A percentile compares a stretch with the other conserved stretches of the same genome.
These are phyloP conservation scores for Pocillopora grandis DNA, from an alignment of 92 coral and sea anemone genomes.

Conservation along the genomic window DNA sequence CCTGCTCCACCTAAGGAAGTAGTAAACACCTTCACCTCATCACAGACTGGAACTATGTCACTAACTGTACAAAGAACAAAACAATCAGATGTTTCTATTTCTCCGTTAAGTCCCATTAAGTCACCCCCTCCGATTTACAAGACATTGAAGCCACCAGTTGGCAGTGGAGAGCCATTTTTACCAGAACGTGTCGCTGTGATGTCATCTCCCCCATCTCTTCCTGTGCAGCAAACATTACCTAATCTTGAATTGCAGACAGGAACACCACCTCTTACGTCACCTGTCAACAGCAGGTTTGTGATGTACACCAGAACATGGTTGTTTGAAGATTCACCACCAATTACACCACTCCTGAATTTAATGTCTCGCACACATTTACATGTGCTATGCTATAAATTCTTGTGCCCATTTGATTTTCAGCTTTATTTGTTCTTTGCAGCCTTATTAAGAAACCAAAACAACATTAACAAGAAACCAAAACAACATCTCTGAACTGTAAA, in stretches of 20 bases:
- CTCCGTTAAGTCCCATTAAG: slow-evolving; percentile 8
- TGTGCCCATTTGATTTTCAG: too few species aligned
- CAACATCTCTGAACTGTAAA: background rate
- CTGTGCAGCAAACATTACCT: slow-evolving; percentile 31
- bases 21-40: background rate
- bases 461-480: background rate
- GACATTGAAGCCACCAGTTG: slow-evolving; percentile 56
- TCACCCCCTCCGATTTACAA: slow-evolving; percentile 43
- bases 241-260: slow-evolving; percentile 5
- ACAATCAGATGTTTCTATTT: slow-evolving; percentile 12
- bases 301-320: too few species aligned
- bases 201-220: slow-evolving; percentile 51
- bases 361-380: too few species aligned
- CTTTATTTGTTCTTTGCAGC: too few species aligned
- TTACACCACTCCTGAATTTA: too few species aligned
- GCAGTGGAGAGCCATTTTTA: slow-evolving; percentile 38
- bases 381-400: too few species aligned
- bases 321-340: too few species aligned
- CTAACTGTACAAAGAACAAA: slow-evolving; percentile 18
- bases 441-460: too few species aligned
- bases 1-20: slow-evolving; percentile 1
- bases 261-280: slow-evolving; percentile 8
- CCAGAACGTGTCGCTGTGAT: slow-evolving; percentile 49
- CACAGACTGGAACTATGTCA: background rate
- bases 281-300: slow-evolving; percentile 17